phyloP scores from a whole-genome alignment of 2,888 invertebrate genomes.

The Trichogramma dendrolimi region DNA sequence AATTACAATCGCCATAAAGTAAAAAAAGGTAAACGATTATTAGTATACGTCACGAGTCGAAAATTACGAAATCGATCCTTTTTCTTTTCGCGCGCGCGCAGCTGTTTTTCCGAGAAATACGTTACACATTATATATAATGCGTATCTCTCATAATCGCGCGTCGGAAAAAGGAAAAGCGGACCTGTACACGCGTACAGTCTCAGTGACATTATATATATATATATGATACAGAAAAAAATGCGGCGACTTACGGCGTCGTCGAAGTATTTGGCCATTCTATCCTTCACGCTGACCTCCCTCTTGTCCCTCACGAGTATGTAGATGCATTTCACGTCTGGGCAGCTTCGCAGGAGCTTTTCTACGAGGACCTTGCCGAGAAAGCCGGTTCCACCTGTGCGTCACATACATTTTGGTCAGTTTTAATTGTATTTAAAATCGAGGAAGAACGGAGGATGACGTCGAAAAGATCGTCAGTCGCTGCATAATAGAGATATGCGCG shows the following conservation, averaged over 20 bases:
- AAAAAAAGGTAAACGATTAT: too few relatives aligned
- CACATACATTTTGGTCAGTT: background rate
- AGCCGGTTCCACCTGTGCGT: slow-evolving; percentile 51
- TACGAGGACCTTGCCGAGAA: slow-evolving; percentile 57
- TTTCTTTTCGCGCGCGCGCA: too few relatives aligned
- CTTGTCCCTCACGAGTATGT: slow-evolving; percentile 56
- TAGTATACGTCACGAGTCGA: too few relatives aligned
- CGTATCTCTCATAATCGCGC: too few relatives aligned
- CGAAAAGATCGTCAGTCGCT: background rate
- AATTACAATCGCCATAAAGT: too few relatives aligned
- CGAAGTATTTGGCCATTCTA: slow-evolving; percentile 59
- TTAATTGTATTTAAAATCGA: background rate
- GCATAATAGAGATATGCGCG: background rate
- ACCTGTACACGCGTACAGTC: too few relatives aligned
- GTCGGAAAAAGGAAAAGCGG: too few relatives aligned
- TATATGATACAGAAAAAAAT: background rate
- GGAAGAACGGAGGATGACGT: background rate
- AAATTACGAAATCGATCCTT: too few relatives aligned
- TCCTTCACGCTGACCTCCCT: slow-evolving; percentile 56
- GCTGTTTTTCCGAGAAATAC: too few relatives aligned
- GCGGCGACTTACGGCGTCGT: slow-evolving; percentile 56
- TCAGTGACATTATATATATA: too few relatives aligned
- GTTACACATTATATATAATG: too few relatives aligned
- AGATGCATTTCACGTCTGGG: slow-evolving; percentile 56
- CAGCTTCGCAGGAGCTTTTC: slow-evolving; percentile 62